phyloP scores from a whole-genome alignment of 37 sponge, comb jelly and placozoan species.

The Ianthella basta region DNA sequence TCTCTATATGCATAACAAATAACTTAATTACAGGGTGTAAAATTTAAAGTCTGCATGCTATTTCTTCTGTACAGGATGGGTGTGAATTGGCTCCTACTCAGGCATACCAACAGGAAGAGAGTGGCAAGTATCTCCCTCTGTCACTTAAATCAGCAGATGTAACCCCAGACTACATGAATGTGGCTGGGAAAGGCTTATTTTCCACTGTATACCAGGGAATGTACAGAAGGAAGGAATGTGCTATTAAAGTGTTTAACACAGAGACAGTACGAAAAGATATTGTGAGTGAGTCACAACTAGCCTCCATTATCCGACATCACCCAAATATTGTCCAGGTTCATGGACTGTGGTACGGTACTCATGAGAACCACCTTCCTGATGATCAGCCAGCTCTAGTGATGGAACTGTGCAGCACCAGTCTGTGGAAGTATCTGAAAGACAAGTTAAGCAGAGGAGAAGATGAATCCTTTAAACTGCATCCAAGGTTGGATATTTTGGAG shows the following conservation, averaged over 20 bases:
- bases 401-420: constrained; percentile 5
- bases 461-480: background rate
- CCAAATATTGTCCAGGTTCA: background rate
- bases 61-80: no score
- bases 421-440: no score
- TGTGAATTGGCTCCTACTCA: no score
- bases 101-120: no score
- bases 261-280: background rate
- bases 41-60: no score
- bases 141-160: no score
- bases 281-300: background rate
- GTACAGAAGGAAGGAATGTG: background rate
- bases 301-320: background rate
- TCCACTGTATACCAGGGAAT: constrained; percentile 20
- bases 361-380: no score
- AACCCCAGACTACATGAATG: no score
- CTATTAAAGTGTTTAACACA: background rate
- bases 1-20: no score
- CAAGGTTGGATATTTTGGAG: background rate
- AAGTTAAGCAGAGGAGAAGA: no score
- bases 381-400: constrained; percentile 16
- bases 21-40: no score
- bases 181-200: constrained; percentile 16
- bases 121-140: no score
- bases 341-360: background rate